Conservation (phyloP, 64 coral and sea anemone species). For the Pachyseris speciosa region DNA sequence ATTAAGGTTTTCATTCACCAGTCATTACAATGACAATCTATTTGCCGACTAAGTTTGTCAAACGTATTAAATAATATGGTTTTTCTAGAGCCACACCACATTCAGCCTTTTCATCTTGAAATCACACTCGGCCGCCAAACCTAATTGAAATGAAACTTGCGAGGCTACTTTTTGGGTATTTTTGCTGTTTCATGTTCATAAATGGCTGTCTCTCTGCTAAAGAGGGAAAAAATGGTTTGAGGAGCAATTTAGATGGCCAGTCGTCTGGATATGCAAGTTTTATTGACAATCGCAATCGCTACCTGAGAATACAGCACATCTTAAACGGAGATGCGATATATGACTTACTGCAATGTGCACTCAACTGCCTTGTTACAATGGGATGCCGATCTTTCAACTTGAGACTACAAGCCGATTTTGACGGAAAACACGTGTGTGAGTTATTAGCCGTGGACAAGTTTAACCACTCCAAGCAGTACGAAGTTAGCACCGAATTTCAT, state of each 20-base stretch:
- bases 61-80: no score
- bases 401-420: not conserved
- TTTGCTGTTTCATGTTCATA: not conserved
- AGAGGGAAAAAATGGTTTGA: not conserved
- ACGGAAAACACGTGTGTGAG: not conserved
- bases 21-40: not conserved
- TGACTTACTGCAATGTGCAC: not conserved
- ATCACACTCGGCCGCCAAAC: no score
- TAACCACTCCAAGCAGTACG: not conserved
- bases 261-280: not conserved
- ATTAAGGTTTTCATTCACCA: no score
- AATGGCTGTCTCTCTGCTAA: not conserved
- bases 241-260: not conserved
- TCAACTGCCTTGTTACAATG: not conserved
- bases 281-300: not conserved
- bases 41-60: not conserved
- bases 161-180: not conserved
- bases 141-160: not conserved
- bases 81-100: no score
- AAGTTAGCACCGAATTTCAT: not conserved
- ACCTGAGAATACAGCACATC: not conserved
- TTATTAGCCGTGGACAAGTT: conserved; percentile 10
- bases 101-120: no score
- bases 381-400: conserved; percentile 11
- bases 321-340: not conserved